Evolutionary conservation across 2,113 vertebrate species (phyloP).

Genomic region (Ictalurus furcatus): DNA sequence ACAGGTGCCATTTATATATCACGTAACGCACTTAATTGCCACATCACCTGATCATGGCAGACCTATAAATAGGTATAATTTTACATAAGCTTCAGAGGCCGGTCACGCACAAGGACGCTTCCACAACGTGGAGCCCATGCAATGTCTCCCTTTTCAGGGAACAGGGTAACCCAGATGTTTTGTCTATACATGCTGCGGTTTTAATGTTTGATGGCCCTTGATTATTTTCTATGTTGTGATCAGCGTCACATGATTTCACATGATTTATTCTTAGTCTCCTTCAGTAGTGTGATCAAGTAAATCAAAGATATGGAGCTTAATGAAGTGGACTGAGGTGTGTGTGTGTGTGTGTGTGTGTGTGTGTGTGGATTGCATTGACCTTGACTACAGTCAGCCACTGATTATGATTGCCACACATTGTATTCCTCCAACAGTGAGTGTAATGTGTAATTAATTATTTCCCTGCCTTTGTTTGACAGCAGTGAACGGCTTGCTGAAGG

Average conservation of each 20-base stretch:
- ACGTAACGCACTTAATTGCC: no score
- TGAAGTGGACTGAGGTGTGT: constrained; percentile 1
- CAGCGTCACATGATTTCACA: constrained; percentile 7
- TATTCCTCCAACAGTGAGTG: constrained; percentile 1
- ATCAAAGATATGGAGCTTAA: not conserved
- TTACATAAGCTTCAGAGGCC: no score
- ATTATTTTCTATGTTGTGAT: constrained; percentile 43
- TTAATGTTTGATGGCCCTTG: constrained; percentile 45
- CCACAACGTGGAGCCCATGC: no score
- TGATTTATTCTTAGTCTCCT: constrained; percentile 6
- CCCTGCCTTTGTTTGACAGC: constrained; percentile 16
- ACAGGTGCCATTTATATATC: no score
- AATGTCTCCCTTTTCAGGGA: no score
- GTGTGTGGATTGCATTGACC: constrained; percentile 16
- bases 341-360: not conserved
- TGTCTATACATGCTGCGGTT: constrained; percentile 19
- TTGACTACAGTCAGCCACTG: constrained; percentile 12
- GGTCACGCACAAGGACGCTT: no score
- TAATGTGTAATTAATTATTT: constrained; percentile 32
- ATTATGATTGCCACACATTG: constrained; percentile 11
- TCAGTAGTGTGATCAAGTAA: constrained; percentile 16
- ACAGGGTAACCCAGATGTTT: no score
- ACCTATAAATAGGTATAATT: no score
- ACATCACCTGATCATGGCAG: no score
- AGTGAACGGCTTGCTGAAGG: not conserved